Conservation (phyloP, 2,797 vertebrate species). For the Rachycentron canadum region DNA sequence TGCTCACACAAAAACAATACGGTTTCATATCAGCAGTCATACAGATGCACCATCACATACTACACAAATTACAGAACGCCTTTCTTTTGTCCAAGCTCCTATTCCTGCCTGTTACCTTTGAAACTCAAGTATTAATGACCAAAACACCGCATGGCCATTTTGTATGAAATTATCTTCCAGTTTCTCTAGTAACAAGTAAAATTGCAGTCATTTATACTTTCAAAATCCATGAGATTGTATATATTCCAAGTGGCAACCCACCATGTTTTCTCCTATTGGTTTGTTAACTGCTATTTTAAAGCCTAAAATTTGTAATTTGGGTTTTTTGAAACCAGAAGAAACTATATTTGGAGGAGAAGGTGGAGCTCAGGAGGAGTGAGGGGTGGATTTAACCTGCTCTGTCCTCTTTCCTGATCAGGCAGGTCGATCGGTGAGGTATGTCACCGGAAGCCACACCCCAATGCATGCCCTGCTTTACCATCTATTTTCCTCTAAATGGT, state of each 20-base stretch:
- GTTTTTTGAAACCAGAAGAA: no score
- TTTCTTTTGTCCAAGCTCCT: not conserved
- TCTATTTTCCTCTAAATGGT: no score
- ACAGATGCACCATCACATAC: not conserved
- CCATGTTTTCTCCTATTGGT: no score
- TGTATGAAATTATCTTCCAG: not conserved
- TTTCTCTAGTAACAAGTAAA: not conserved
- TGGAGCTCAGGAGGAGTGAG: no score
- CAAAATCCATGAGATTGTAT: not conserved
- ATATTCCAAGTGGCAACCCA: not conserved
- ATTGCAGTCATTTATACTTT: not conserved
- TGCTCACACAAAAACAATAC: not conserved
- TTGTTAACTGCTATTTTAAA: no score
- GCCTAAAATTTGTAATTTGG: no score
- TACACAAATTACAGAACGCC: not conserved
- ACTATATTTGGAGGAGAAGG: no score
- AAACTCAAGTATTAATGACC: not conserved
- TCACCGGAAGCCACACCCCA: no score
- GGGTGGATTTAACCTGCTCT: no score
- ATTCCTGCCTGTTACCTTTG: not conserved
- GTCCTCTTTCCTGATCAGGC: no score
- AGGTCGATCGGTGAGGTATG: no score
- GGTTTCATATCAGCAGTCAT: constrained; percentile 9
- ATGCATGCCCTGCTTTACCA: no score
- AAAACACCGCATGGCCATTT: not conserved